phyloP scores from a whole-genome alignment of 1,140 invertebrate genomes.

The Apocrypta bakeri region DNA sequence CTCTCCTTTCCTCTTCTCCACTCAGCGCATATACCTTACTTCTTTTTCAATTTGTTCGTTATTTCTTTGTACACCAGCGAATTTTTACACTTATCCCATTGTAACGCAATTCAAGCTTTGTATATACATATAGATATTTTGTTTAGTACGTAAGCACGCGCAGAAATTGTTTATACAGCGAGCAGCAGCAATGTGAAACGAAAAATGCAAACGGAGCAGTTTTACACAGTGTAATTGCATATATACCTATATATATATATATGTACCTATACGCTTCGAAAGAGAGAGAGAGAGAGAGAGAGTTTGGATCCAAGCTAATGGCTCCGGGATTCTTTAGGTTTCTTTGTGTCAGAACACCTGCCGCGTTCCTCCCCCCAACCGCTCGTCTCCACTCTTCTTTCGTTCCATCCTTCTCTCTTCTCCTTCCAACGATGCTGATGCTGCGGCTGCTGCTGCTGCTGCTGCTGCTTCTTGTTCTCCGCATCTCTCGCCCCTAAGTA shows the following conservation, averaged over 20 bases:
- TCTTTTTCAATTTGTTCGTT: background rate
- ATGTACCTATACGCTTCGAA: background rate
- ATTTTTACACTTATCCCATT: background rate
- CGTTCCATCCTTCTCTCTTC: slow-evolving; percentile 32
- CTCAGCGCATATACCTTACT: background rate
- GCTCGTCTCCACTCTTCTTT: slow-evolving; percentile 41
- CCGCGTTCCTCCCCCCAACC: slow-evolving; percentile 56
- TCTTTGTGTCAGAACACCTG: slow-evolving; percentile 68
- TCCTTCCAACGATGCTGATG: slow-evolving; percentile 36
- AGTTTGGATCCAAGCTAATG: slow-evolving; percentile 52
- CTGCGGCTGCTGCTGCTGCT: slow-evolving; percentile 38
- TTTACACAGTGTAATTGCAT: background rate
- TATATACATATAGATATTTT: background rate
- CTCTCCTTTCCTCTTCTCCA: too few relatives aligned
- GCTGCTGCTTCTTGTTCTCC: slow-evolving; percentile 36
- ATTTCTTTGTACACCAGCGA: background rate
- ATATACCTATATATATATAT: background rate
- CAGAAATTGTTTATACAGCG: slow-evolving; percentile 1
- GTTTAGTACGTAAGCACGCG: background rate
- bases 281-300: slow-evolving; percentile 13
- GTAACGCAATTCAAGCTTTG: slow-evolving; percentile 2
- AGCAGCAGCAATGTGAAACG: background rate
- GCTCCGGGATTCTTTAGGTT: slow-evolving; percentile 62
- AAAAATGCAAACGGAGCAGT: background rate
- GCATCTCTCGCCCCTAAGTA: slow-evolving; percentile 23